Evolutionary conservation across 2,888 invertebrate genomes (phyloP), one percentile per base, ranked within the genome.

Genomic region (Blera fallax): DNA sequence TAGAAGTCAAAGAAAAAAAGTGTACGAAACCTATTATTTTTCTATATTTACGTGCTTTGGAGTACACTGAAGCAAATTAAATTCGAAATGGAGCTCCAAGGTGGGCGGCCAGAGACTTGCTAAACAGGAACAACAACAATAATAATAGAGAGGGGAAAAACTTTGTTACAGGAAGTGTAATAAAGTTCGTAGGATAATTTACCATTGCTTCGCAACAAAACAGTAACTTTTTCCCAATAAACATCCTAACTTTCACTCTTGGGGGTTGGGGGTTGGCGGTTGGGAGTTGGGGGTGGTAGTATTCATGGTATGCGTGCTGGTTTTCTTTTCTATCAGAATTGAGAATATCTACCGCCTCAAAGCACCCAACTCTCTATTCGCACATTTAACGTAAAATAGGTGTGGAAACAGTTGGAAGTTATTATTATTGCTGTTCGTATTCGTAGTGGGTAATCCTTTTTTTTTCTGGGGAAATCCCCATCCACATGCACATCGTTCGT

Each of bases 161-260:
- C 60, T 78, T 83, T 81, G 60, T 60, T 65, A 70, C 65, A 85
- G 85, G 81, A 85, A 81, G 40, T 62, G 70, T 85, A 81, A 85
- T 85, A 85, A 85, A 81, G 72, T 85, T 85, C 65, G 76, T 43
- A 81, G 70, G 85, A 81, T 85, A 85, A 85, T 81, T 85, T 76
- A 85, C 85, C 72, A 76, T 76, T 80, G 50, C 58, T 76, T 84
- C 79, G 73, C 64, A 74, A 74, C 64, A 62, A 79, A 74, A 70
- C 74, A 65, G 70, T 60, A 85, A 85, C 80, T 80, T 85, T 80
- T 76, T 77, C 58, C 43, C 60, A 76, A 80, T 80, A 80, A 85
- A 81, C 81, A 76, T 72, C 48, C 62, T 40, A 54, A 79, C 70
- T 72, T 64, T 43, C 29, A 18, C 6, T 21, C 29, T 16, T 29